phyloP scores from a whole-genome alignment of 2,888 invertebrate species.

The Agrochola lychnidis region DNA sequence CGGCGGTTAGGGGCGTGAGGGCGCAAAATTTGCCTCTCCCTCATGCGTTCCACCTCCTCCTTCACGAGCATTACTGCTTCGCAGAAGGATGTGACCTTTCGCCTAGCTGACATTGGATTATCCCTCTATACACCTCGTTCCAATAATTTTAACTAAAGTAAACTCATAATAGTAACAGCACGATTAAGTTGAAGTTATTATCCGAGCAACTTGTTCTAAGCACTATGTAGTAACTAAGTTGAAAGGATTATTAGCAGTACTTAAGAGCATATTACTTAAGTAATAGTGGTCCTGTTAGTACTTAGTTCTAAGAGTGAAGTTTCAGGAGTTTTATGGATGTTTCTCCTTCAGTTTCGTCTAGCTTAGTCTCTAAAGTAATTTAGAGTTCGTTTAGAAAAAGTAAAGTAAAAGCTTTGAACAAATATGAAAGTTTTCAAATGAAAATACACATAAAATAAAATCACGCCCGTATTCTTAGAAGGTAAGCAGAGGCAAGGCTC shows the following conservation, averaged over 20 bases:
- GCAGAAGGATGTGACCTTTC: too few relatives aligned
- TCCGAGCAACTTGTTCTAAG: constrained; percentile 8
- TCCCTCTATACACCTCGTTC: neutral
- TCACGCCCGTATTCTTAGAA: too few relatives aligned
- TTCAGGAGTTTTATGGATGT: neutral
- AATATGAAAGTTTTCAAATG: neutral
- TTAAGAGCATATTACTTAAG: constrained; percentile 15
- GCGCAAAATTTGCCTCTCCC: too few relatives aligned
- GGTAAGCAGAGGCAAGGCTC: too few relatives aligned
- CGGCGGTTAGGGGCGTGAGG: too few relatives aligned
- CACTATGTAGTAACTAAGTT: constrained; percentile 17
- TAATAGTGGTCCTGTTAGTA: neutral
- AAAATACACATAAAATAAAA: too few relatives aligned
- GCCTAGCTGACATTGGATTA: neutral
- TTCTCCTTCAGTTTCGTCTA: neutral
- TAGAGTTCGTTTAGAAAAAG: neutral
- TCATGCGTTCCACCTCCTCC: too few relatives aligned
- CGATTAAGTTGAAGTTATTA: constrained; percentile 4
- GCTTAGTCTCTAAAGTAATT: constrained; percentile 12
- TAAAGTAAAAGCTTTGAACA: neutral
- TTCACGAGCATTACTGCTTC: too few relatives aligned
- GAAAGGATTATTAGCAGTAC: constrained; percentile 36
- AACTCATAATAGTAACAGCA: neutral
- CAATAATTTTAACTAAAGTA: constrained; percentile 2
- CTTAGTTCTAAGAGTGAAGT: constrained; percentile 3